Percentiles rank a stretch among this genome's conserved stretches.
Conservation (phyloP, 2,888 invertebrate species). For the Mythimna vitellina region DNA sequence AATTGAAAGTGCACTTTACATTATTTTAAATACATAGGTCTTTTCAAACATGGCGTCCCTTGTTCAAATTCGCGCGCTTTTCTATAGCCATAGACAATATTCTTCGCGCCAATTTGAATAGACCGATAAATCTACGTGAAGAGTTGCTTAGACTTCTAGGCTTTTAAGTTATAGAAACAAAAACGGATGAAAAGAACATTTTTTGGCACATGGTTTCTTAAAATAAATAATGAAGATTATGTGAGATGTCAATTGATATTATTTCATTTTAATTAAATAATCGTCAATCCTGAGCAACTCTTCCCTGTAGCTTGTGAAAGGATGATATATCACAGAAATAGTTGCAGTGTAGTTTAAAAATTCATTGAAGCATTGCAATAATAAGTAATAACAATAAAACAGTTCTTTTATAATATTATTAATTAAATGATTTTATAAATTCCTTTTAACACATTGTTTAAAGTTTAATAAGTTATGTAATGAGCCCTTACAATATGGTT, state of each 20-base stretch:
- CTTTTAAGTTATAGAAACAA: conserved; percentile 22
- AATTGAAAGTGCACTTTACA: conserved; percentile 81
- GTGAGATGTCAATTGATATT: conserved; percentile 33
- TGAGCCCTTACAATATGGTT: conserved; percentile 16
- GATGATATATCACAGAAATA: conserved; percentile 82
- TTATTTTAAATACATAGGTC: conserved; percentile 62
- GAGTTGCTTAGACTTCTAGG: conserved; percentile 55
- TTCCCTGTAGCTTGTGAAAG: conserved; percentile 68
- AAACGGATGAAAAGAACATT: conserved; percentile 36
- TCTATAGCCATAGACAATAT: conserved; percentile 46
- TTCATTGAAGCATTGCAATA: conserved; percentile 53
- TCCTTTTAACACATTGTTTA: conserved; percentile 45
- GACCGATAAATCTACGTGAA: conserved; percentile 56
- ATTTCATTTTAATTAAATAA: conserved; percentile 25
- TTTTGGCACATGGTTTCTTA: conserved; percentile 72
- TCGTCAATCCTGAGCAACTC: conserved; percentile 65
- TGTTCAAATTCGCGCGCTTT: conserved; percentile 56
- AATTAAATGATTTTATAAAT: conserved; percentile 43
- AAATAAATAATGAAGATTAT: conserved; percentile 52
- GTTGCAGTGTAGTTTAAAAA: conserved; percentile 62
- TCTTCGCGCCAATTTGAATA: conserved; percentile 58
- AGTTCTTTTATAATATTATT: conserved; percentile 35
- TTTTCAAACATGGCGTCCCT: conserved; percentile 57
- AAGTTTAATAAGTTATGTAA: conserved; percentile 38
- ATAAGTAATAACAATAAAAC: conserved; percentile 47